Evolutionary conservation across 1,140 invertebrate genomes (phyloP), one percentile per base, ranked within the genome.

Genomic region (Trinorchestia longiramus): DNA sequence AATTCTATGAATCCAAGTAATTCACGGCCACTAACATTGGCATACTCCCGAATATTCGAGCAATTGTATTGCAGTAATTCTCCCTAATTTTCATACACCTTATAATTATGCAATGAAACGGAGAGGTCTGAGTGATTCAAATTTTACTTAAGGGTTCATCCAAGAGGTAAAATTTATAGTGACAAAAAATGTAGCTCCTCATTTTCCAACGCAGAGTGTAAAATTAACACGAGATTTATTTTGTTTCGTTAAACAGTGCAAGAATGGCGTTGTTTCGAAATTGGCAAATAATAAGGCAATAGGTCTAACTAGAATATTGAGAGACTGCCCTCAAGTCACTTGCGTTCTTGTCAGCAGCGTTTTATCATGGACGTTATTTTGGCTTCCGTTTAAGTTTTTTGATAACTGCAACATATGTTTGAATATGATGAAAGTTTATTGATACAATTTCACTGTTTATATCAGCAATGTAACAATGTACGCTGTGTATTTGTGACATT

Each of bases 21-120:
- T 77, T 77, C 62, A 77, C 62, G 62, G 36, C 11, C 62, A 36
- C 62, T 77, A 36, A 11, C 62, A 77, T 77, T 77, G 62, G 62
- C 62, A 36, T 28, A 77, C 62, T 77, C 62, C 62, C 8, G 62
- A 77, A 77, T 36, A 77, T 77, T 77, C 62, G 62, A 77, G 62
- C 62, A 77, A 77, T 77, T 77, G 62, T 77, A 77, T 77, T 77
- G 62, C 62, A 77, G 62, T 77, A 77, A 77, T 77, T 77, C 62
- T 23, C 62, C 62, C 62, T 77, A 11, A 77, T 77, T 77, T 77
- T 77, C 62, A 23, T 77, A 77, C 62, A 77, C 15, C 62, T 36
- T 28, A 77, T 36, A 77, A 77, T 77, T 77, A 19, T 77, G 62
- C 62, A 77, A 77, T 77, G 62, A 1, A 77, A 77, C 28, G 62